Percentiles rank a stretch among this genome's conserved stretches.
These are phyloP conservation scores for Drosophila subsilvestris DNA, from an alignment of 2,888 invertebrate species.

Conservation along the genomic window DNA sequence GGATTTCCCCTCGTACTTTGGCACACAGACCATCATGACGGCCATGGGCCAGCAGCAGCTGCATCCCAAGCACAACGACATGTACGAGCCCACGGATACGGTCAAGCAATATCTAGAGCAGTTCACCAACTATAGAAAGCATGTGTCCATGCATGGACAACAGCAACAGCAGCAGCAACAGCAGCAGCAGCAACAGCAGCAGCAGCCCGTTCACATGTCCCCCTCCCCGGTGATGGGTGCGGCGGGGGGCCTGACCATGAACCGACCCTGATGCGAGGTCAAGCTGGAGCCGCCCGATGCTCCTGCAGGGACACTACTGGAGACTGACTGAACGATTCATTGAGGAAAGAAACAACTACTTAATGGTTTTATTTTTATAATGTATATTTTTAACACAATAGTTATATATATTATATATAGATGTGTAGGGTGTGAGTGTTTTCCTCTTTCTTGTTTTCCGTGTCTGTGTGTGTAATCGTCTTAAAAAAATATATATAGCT, in stretches of 20 bases:
- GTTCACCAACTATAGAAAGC: slow-evolving; percentile 94
- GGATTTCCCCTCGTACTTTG: slow-evolving; percentile 88
- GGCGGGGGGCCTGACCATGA: slow-evolving; percentile 33
- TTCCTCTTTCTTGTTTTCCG: not conserved
- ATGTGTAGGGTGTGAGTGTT: slow-evolving; percentile 17
- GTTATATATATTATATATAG: slow-evolving; percentile 47
- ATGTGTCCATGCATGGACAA: slow-evolving; percentile 76
- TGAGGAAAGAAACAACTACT: not conserved
- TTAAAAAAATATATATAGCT: slow-evolving; percentile 19
- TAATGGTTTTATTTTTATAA: slow-evolving; percentile 32
- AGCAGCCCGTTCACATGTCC: slow-evolving; percentile 45
- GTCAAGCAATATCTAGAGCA: slow-evolving; percentile 97
- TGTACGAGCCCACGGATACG: slow-evolving; percentile 95
- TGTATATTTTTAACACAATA: slow-evolving; percentile 65
- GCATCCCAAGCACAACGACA: slow-evolving; percentile 82
- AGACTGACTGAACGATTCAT: slow-evolving; percentile 8
- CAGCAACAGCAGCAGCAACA: slow-evolving; percentile 46
- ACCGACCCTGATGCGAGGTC: slow-evolving; percentile 66
- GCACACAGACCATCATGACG: slow-evolving; percentile 79
- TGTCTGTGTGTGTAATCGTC: slow-evolving; percentile 11
- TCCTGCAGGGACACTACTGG: slow-evolving; percentile 11
- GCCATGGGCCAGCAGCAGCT: slow-evolving; percentile 81
- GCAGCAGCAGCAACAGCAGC: not conserved
- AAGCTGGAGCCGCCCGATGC: slow-evolving; percentile 69
- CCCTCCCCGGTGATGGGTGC: slow-evolving; percentile 35